A percentile compares a stretch with the other conserved stretches of the same genome.
Evolutionary conservation across 2,888 invertebrate genomes (phyloP).

Genomic region (Lithophane semibrunnea): DNA sequence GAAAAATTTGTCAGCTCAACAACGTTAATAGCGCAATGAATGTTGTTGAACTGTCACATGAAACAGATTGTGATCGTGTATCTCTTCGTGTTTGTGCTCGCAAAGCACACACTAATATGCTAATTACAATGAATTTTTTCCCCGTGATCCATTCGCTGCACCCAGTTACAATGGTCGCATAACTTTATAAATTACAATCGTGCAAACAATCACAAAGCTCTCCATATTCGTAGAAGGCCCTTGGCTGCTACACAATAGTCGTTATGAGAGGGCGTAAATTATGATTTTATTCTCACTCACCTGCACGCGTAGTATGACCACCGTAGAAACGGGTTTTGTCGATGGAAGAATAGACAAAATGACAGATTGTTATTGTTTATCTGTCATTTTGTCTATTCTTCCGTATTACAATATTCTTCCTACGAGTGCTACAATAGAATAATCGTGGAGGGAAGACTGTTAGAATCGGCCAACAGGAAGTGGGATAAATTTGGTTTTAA

Average conservation of each 20-base stretch:
- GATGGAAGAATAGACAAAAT: too few species aligned
- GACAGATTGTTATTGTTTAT: too few species aligned
- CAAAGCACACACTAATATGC: conserved; percentile 2
- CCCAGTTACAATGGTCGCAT: conserved; percentile 39
- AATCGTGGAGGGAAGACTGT: not conserved
- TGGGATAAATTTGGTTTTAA: too few species aligned
- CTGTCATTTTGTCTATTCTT: too few species aligned
- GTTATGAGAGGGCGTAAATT: not conserved
- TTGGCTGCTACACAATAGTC: conserved; percentile 6
- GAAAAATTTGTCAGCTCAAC: too few species aligned
- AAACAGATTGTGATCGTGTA: too few species aligned
- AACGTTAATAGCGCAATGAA: too few species aligned
- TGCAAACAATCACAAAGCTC: conserved; percentile 6
- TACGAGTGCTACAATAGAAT: not conserved
- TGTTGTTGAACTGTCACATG: too few species aligned
- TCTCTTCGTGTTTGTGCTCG: not conserved
- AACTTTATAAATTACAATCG: conserved; percentile 26
- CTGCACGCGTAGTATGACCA: too few species aligned
- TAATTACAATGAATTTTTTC: conserved; percentile 13
- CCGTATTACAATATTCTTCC: too few species aligned
- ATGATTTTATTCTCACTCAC: not conserved
- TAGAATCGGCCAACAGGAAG: not conserved
- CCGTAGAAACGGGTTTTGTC: too few species aligned
- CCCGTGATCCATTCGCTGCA: conserved; percentile 29
- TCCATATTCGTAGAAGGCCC: conserved; percentile 13